Percentiles rank a stretch among this genome's conserved stretches.
These are phyloP conservation scores for Copsychus sechellarum DNA, from an alignment of 2,113 vertebrate species.

Conservation along the genomic window DNA sequence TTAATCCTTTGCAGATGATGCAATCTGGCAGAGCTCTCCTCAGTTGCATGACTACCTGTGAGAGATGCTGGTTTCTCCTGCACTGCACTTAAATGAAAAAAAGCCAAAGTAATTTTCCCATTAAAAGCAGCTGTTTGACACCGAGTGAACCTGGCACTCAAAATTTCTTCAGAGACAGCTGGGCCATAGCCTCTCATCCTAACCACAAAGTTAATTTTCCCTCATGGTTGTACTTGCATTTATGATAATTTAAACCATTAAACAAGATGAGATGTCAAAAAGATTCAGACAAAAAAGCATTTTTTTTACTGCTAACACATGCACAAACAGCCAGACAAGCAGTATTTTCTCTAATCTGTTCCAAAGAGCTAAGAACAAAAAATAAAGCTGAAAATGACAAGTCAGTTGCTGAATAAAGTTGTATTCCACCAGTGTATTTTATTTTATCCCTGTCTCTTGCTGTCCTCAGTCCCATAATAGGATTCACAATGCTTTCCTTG, in stretches of 20 bases:
- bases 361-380: background rate
- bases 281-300: background rate
- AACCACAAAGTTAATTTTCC: background rate
- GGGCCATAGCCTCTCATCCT: background rate
- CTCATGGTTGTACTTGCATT: background rate
- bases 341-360: background rate
- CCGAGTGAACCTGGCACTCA: background rate
- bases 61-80: background rate
- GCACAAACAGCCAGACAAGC: background rate
- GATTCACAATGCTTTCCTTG: background rate
- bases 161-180: background rate
- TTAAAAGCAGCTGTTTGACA: background rate
- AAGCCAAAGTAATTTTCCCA: background rate
- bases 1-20: background rate
- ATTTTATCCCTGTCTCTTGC: background rate
- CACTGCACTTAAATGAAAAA: background rate
- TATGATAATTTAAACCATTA: background rate
- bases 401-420: background rate
- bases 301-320: background rate
- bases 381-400: slow-evolving; percentile 3
- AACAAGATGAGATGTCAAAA: background rate
- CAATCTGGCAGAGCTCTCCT: background rate
- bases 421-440: background rate
- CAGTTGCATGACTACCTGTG: background rate
- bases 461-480: background rate